These are phyloP conservation scores for Pachliopta kotzebuea DNA, from an alignment of 2,888 invertebrate genomes.

Conservation along the genomic window DNA sequence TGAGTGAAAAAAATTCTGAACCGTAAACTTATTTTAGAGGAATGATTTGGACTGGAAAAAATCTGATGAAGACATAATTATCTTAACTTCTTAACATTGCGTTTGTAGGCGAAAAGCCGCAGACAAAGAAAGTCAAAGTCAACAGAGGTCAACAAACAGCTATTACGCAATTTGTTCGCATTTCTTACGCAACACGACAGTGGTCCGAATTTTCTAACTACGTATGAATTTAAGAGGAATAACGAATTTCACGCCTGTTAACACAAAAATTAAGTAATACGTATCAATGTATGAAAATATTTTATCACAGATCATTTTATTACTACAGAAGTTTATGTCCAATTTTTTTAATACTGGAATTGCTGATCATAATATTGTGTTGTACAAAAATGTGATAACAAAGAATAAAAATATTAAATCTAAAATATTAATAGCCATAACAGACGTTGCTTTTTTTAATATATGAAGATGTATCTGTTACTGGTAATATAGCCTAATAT, in stretches of 20 bases:
- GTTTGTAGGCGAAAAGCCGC: background rate
- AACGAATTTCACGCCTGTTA: background rate
- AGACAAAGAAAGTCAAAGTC: constrained; percentile 12
- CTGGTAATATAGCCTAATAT: no score
- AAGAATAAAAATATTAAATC: no score
- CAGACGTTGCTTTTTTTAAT: no score
- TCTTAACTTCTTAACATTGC: background rate
- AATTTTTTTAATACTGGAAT: no score
- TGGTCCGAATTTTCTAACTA: background rate
- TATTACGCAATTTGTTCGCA: constrained; percentile 15
- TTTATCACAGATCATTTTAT: no score
- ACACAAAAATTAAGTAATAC: background rate
- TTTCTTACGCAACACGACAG: constrained; percentile 7
- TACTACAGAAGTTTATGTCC: no score
- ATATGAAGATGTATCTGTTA: no score
- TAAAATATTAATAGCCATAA: no score
- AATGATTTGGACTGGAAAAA: background rate
- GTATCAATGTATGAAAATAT: background rate
- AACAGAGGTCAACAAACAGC: constrained; percentile 17
- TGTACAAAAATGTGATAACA: no score
- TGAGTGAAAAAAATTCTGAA: no score
- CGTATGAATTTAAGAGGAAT: background rate
- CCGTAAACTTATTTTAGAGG: no score
- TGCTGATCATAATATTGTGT: no score
- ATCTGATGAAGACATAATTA: background rate